phyloP scores from a whole-genome alignment of 2,797 vertebrate species.

The Thunnus albacares region DNA sequence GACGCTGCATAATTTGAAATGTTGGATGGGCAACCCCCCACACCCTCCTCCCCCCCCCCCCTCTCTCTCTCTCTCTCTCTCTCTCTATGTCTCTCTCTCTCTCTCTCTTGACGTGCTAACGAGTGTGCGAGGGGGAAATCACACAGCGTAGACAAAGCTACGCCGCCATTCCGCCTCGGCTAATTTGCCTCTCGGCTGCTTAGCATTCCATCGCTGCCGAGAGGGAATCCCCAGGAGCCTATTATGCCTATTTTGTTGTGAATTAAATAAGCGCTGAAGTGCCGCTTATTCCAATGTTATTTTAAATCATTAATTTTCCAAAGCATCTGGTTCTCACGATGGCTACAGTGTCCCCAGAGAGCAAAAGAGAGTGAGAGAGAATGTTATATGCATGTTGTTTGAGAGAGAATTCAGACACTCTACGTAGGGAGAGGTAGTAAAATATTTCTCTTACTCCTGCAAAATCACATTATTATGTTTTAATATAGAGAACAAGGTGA shows the following conservation, averaged over 20 bases:
- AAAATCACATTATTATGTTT: slow-evolving; percentile 29
- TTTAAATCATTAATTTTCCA: slow-evolving; percentile 86
- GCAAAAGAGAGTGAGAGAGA: slow-evolving; percentile 50
- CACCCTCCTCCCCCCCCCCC: neutral
- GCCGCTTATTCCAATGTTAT: slow-evolving; percentile 84
- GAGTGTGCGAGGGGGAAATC: slow-evolving; percentile 73
- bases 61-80: neutral
- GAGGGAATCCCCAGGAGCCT: slow-evolving; percentile 87
- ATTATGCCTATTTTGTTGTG: slow-evolving; percentile 89
- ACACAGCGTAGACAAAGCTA: slow-evolving; percentile 77
- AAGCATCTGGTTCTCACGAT: slow-evolving; percentile 81
- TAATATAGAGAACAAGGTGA: slow-evolving; percentile 33
- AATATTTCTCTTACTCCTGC: slow-evolving; percentile 43
- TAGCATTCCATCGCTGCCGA: slow-evolving; percentile 83
- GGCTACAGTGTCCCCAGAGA: slow-evolving; percentile 80
- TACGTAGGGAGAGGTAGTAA: slow-evolving; percentile 38
- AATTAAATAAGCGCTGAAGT: slow-evolving; percentile 87
- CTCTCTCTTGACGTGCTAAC: slow-evolving; percentile 73
- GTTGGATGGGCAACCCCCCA: slow-evolving; percentile 43
- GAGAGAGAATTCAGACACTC: slow-evolving; percentile 50
- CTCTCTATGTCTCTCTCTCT: slow-evolving; percentile 18
- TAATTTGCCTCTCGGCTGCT: slow-evolving; percentile 88
- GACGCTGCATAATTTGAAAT: slow-evolving; percentile 79
- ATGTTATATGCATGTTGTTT: slow-evolving; percentile 61
- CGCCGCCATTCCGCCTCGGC: slow-evolving; percentile 74